These are phyloP conservation scores for Alloplasta piceator DNA, from an alignment of 2,888 invertebrate genomes.

Conservation along the genomic window DNA sequence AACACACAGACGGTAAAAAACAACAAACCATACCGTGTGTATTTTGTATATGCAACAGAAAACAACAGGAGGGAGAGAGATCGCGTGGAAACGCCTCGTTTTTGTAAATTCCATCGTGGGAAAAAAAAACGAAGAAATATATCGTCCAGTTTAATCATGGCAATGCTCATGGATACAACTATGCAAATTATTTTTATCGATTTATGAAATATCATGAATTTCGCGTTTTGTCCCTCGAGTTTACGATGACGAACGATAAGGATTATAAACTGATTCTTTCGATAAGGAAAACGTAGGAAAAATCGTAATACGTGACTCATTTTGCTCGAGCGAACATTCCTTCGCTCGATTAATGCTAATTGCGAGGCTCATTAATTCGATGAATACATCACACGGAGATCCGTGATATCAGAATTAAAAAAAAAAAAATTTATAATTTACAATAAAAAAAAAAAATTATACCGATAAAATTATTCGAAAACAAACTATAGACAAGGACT, in stretches of 20 bases:
- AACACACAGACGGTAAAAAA: conserved; percentile 29
- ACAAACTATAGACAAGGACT: too few species aligned
- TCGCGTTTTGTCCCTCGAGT: neutral
- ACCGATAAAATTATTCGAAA: too few species aligned
- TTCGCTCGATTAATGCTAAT: conserved; percentile 23
- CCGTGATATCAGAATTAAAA: neutral
- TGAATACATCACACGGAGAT: conserved; percentile 13
- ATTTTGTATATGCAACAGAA: conserved; percentile 22
- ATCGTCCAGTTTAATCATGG: conserved; percentile 13
- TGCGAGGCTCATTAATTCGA: neutral
- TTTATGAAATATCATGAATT: conserved; percentile 32
- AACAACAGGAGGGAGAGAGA: conserved; percentile 30
- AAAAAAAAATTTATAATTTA: too few species aligned
- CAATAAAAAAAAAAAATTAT: too few species aligned
- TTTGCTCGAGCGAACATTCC: conserved; percentile 7
- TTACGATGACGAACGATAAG: conserved; percentile 32
- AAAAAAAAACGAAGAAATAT: conserved; percentile 45
- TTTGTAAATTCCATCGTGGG: conserved; percentile 63
- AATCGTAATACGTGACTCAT: neutral
- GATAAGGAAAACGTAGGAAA: neutral
- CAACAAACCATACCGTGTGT: conserved; percentile 45
- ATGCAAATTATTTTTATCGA: conserved; percentile 37
- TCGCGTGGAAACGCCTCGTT: conserved; percentile 56
- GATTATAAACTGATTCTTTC: neutral
- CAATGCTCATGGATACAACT: neutral